Evolutionary conservation across 2,888 invertebrate genomes (phyloP).

Genomic region (Germaria angustata): DNA sequence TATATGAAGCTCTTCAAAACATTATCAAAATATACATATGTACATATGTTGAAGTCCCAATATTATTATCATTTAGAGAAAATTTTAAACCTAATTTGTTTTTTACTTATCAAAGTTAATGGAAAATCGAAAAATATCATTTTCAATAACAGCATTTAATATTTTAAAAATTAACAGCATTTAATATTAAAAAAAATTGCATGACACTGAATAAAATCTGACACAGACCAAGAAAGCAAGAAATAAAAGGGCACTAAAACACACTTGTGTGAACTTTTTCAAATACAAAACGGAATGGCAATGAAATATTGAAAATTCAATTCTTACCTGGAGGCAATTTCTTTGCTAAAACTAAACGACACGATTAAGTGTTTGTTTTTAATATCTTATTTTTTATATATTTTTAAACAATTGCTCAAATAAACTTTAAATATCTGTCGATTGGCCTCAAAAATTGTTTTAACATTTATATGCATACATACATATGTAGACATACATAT

Average conservation of each 20-base stretch:
- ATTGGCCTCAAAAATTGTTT: not conserved
- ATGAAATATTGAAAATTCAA: slow-evolving; percentile 60
- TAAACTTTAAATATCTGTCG: slow-evolving; percentile 22
- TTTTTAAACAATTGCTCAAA: slow-evolving; percentile 12
- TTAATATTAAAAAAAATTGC: slow-evolving; percentile 25
- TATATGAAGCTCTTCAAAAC: too few relatives aligned
- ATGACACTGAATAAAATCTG: slow-evolving; percentile 55
- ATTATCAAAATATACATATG: not conserved
- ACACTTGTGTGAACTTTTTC: not conserved
- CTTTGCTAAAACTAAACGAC: slow-evolving; percentile 26
- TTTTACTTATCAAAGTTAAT: not conserved
- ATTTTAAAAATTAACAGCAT: not conserved
- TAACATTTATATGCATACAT: not conserved
- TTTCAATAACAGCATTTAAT: not conserved
- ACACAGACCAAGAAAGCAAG: slow-evolving; percentile 55
- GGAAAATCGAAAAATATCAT: not conserved
- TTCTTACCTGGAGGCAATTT: slow-evolving; percentile 54
- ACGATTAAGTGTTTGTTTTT: not conserved
- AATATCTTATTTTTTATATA: not conserved
- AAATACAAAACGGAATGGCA: slow-evolving; percentile 32
- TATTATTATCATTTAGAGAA: too few relatives aligned
- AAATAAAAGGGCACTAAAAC: slow-evolving; percentile 42
- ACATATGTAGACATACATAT: too few relatives aligned
- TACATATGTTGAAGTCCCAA: too few relatives aligned
- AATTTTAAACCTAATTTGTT: too few relatives aligned